phyloP scores from a whole-genome alignment of 2,888 invertebrate species.

The Eucera pruinosa region DNA sequence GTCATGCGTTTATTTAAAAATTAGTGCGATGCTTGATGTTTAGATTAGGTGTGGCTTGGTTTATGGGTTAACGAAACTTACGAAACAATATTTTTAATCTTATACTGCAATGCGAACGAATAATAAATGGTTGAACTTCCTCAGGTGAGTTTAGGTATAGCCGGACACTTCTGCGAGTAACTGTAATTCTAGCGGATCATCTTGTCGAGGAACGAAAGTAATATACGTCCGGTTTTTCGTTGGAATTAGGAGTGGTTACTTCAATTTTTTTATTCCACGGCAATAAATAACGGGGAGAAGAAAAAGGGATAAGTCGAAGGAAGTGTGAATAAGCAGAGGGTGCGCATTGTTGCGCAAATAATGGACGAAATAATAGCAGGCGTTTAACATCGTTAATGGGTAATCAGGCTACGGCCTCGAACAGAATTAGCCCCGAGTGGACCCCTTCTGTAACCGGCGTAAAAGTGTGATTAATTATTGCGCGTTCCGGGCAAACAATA shows the following conservation, averaged over 20 bases:
- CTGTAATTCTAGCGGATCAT: slow-evolving; percentile 1
- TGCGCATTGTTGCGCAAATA: slow-evolving; percentile 69
- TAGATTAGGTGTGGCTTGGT: too few species aligned
- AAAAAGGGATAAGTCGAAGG: slow-evolving; percentile 25
- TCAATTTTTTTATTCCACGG: background rate
- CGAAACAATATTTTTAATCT: too few species aligned
- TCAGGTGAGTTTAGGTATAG: too few species aligned
- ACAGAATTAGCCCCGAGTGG: slow-evolving; percentile 73
- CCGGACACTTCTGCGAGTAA: background rate
- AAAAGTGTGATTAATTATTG: slow-evolving; percentile 76
- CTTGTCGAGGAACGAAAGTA: background rate
- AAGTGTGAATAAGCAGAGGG: slow-evolving; percentile 48
- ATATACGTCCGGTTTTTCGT: background rate
- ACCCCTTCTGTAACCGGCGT: slow-evolving; percentile 45
- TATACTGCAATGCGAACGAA: too few species aligned
- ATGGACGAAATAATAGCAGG: slow-evolving; percentile 71
- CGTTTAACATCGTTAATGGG: slow-evolving; percentile 73
- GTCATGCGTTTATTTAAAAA: too few species aligned
- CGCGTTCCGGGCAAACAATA: slow-evolving; percentile 55
- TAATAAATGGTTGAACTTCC: too few species aligned
- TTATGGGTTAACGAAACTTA: too few species aligned
- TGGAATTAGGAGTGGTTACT: background rate
- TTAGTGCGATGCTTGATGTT: too few species aligned
- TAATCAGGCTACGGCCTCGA: slow-evolving; percentile 70
- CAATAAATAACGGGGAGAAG: background rate